A percentile compares a stretch with the other conserved stretches of the same genome.
phyloP scores from a whole-genome alignment of 2,888 invertebrate species.

The Scaptomyza parva region DNA sequence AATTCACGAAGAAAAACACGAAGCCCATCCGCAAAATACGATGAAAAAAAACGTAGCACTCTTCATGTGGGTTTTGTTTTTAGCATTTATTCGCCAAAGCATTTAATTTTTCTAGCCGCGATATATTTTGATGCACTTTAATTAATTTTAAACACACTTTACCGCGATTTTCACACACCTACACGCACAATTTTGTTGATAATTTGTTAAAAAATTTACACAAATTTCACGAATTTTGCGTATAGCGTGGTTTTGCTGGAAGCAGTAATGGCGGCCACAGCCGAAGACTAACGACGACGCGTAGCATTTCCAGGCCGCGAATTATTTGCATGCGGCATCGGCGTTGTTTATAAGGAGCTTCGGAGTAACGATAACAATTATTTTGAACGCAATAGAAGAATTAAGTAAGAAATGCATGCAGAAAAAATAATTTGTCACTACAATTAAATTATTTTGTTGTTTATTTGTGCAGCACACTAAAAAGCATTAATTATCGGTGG shows the following conservation, averaged over 20 bases:
- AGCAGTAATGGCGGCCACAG: slow-evolving; percentile 92
- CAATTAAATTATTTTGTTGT: slow-evolving; percentile 15
- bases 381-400: slow-evolving; percentile 9
- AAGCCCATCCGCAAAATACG: slow-evolving; percentile 78
- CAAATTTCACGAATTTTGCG: slow-evolving; percentile 78
- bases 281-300: slow-evolving; percentile 76
- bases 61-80: slow-evolving; percentile 76
- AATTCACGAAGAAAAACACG: slow-evolving; percentile 72
- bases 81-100: slow-evolving; percentile 49
- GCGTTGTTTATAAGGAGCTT: slow-evolving; percentile 36
- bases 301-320: slow-evolving; percentile 57
- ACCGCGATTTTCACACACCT: slow-evolving; percentile 62
- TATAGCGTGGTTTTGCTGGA: slow-evolving; percentile 85
- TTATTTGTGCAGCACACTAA: slow-evolving; percentile 13
- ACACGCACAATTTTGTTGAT: slow-evolving; percentile 75
- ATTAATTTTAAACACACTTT: slow-evolving; percentile 63
- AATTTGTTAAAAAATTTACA: slow-evolving; percentile 68
- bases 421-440: neutral
- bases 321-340: slow-evolving; percentile 32
- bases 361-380: slow-evolving; percentile 22
- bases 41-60: slow-evolving; percentile 67
- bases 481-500: slow-evolving; percentile 31
- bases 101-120: slow-evolving; percentile 9
- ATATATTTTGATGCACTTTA: slow-evolving; percentile 29
- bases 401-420: slow-evolving; percentile 29